phyloP scores from a whole-genome alignment of 2,113 vertebrate genomes.

The Plectropomus leopardus region DNA sequence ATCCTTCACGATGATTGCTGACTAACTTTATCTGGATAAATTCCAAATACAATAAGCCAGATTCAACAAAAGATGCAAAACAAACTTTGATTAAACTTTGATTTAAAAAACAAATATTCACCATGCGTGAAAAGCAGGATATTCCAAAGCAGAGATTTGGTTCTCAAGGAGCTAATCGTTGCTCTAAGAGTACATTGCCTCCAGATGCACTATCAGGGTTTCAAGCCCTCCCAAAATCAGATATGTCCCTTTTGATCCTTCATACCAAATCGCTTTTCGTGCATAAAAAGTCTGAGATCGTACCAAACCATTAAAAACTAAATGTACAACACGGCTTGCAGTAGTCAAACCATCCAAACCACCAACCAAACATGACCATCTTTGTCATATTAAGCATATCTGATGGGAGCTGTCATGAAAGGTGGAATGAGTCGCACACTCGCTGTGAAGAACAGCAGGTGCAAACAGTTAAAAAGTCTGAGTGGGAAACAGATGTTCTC shows the following conservation, averaged over 20 bases:
- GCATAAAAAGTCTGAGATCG: not conserved
- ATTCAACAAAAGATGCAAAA: not conserved
- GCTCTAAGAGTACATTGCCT: slow-evolving; percentile 2
- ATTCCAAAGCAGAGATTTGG: not conserved
- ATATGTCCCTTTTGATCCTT: not conserved
- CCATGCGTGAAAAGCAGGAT: not conserved
- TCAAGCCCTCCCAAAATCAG: not conserved
- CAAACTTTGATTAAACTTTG: not conserved
- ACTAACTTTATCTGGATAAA: too few relatives aligned
- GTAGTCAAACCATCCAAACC: slow-evolving; percentile 2
- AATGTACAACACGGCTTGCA: slow-evolving; percentile 2
- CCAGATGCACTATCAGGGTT: not conserved
- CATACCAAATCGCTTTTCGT: not conserved
- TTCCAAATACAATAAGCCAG: not conserved
- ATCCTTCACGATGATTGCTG: not conserved
- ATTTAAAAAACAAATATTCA: not conserved
- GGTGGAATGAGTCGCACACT: slow-evolving; percentile 4
- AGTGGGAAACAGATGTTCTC: slow-evolving; percentile 26
- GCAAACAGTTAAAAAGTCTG: slow-evolving; percentile 19
- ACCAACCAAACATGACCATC: too few relatives aligned
- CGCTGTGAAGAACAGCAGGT: slow-evolving; percentile 27
- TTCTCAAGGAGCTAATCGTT: not conserved
- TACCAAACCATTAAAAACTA: not conserved
- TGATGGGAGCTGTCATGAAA: not conserved
- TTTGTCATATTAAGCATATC: slow-evolving; percentile 15